Evolutionary conservation across 2,797 vertebrate species (phyloP), one percentile per base, ranked within the genome.

Genomic region (Sus cebifrons): DNA sequence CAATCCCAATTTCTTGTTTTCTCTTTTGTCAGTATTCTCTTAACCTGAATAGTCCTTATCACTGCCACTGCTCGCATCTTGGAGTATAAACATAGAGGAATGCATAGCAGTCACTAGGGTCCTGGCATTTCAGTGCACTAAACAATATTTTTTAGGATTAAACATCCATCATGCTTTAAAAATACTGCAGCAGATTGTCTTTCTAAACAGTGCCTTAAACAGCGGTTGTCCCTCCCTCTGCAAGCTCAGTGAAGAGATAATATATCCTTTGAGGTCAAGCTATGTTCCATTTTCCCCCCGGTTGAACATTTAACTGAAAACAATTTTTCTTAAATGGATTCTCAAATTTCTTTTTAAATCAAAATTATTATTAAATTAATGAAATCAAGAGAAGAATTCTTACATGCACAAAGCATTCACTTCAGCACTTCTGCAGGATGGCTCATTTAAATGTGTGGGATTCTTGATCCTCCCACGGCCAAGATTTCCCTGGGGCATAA

Each of bases 351-450:
- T 91, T 88, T 97, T 97, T 58, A 96, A 94, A 91, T 92, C 84
- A 93, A 89, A 89, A 27, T 93, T 90, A 92, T 93, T 96, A 89
- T 93, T 94, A 95, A 97, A 96, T 96, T 95, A 89, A 95, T 90
- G 54, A 91, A 96, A 89, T 87, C n/a, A 93, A 64, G 58, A 85
- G 36, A 89, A 83, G 36, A 71, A 27, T 62, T 68, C 56, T n/a
- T 65, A n/a, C 13, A 0, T 74, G 13, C 40, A 29, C 20, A 71
- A 92, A 94, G 21, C 17, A 86, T 82, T 92, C 62, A 62, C 68
- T 96, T 85, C 49, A 90, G 62, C 49, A 21, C 44, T 89, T 95
- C 74, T 85, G 27, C 32, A 74, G 91, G 64, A 54, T 81, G 52
- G 49, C n/a, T 60, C 5, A 95, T 81, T 95, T 91, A 94, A 81